These are phyloP conservation scores for Philaethria dido DNA, from an alignment of 2,888 invertebrate genomes.

Conservation along the genomic window DNA sequence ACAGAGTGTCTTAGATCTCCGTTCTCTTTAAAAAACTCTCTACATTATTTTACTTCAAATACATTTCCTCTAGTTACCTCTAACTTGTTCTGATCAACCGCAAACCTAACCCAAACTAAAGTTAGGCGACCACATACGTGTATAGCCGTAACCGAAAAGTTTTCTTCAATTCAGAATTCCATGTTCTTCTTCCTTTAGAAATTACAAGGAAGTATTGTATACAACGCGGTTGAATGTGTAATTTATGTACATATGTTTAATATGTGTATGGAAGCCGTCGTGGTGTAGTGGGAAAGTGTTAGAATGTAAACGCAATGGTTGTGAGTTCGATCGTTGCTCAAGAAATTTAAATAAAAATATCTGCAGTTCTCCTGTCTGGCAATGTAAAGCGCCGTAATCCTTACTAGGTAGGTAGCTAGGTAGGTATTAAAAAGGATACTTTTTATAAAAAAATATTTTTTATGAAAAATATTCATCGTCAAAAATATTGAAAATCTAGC, in stretches of 20 bases:
- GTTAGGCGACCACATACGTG: conserved; percentile 27
- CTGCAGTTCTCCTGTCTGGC: too few relatives aligned
- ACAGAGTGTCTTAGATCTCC: too few relatives aligned
- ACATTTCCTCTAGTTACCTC: not conserved
- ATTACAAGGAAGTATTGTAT: conserved; percentile 23
- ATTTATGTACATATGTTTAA: not conserved
- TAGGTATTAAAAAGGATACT: too few relatives aligned
- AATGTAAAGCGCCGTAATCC: too few relatives aligned
- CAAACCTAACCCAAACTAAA: conserved; percentile 33
- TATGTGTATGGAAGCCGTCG: not conserved
- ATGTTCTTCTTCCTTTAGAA: conserved; percentile 25
- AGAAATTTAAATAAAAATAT: too few relatives aligned
- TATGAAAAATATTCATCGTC: too few relatives aligned
- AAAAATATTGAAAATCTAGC: too few relatives aligned
- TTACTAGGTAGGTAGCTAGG: too few relatives aligned
- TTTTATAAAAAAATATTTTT: too few relatives aligned
- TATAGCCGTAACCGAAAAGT: conserved; percentile 33
- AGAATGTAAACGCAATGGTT: too few relatives aligned
- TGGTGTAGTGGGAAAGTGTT: not conserved
- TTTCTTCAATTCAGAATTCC: conserved; percentile 31
- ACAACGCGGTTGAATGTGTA: not conserved
- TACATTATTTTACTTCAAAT: not conserved
- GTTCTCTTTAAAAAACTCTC: too few relatives aligned
- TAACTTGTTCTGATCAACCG: conserved; percentile 18
- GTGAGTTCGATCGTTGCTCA: too few relatives aligned